Evolutionary conservation across 2,113 vertebrate species (phyloP), one percentile per base, ranked within the genome.

Genomic region (Anoura caudifer): DNA sequence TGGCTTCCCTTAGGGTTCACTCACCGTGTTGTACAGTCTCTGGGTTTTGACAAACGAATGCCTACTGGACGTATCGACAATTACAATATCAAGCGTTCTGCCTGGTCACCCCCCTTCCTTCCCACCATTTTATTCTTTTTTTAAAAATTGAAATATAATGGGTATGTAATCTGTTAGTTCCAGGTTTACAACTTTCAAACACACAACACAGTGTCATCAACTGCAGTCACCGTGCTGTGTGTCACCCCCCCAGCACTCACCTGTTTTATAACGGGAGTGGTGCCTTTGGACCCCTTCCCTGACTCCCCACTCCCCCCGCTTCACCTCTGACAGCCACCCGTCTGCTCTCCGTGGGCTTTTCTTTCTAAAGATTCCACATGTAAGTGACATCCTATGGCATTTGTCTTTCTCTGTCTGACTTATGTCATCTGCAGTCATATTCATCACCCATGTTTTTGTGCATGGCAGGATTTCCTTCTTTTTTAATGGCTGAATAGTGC

Each of bases 61-160:
- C 9, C 14, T 52, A 38, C 31, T 31, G 72, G 26, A 24, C 0
- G 1, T 33, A 7, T 11, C 13, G 1, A 2, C 41, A 28, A 4
- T 38, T 13, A 10, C 26, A 11, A 8, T 20, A 11, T 15, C 56
- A 28, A 4, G 38, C 2, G 47, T 20, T 28, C 36, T 31, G 17
- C 47, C 19, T 45, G 4, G 17, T 13, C 61, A 17, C 3, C 20
- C 36, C 26, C 14, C 13, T 15, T 36, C 41, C 31, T 54, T 47
- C 70, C 61, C 84, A 69, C 22, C 69, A 26, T 50, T 28, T 70
- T 20, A 19, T 69, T 52, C 12, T 61, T 82, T 61, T 56, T 54
- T 19, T 1, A 1, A 33, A 65, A 76, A 20, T 17, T 56, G 36
- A 81, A 22, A 17, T 28, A 26, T 81, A 59, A 38, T 26, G 28